Evolutionary conservation across 2,888 invertebrate species (phyloP).

Genomic region (Allolobophora icterica): DNA sequence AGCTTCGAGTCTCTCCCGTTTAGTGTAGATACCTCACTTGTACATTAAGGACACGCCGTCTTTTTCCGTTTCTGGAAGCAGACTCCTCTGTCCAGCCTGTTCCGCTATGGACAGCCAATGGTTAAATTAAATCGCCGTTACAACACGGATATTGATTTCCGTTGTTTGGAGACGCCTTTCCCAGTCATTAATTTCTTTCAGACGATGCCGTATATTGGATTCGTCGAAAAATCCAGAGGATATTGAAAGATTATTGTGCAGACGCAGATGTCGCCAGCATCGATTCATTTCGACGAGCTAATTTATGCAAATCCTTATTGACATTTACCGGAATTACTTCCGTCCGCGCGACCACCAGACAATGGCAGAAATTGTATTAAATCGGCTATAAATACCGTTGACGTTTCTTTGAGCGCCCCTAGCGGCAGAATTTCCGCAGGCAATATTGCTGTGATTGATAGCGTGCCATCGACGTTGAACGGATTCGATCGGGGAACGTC

Average conservation of each 20-base stretch:
- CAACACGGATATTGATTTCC: constrained; percentile 9
- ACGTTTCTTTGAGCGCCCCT: not conserved
- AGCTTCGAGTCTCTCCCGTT: too few species aligned
- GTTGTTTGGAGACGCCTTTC: not conserved
- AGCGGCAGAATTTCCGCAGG: not conserved
- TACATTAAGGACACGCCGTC: not conserved
- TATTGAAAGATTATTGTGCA: constrained; percentile 1
- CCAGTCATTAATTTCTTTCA: not conserved
- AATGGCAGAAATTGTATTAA: not conserved
- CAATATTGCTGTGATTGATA: not conserved
- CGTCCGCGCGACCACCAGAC: not conserved
- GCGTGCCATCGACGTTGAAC: not conserved
- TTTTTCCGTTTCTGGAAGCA: not conserved
- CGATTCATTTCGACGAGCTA: not conserved
- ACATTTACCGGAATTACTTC: constrained; percentile 17
- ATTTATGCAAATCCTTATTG: not conserved
- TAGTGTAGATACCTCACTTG: not conserved
- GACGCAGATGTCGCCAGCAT: not conserved
- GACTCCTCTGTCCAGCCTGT: not conserved
- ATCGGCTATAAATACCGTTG: not conserved
- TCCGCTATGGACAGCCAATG: constrained; percentile 11
- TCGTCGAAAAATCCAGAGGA: not conserved
- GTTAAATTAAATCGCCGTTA: not conserved
- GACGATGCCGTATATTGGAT: not conserved
- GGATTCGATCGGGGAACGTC: not conserved